Base-by-base conservation (phyloP, 1,140 invertebrate species). In the Listronotus oregonensis region DNA sequence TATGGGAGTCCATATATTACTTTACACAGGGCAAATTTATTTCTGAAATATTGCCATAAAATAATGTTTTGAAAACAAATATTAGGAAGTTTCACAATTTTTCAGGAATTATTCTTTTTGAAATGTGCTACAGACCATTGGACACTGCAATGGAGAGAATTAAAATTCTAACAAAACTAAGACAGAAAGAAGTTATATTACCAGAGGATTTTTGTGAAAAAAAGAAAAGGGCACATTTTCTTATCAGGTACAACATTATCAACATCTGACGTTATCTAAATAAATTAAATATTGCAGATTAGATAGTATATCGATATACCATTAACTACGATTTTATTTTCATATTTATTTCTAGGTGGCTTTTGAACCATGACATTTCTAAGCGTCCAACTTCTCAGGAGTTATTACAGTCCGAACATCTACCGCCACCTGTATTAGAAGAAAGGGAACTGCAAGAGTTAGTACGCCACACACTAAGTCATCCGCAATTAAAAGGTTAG, bases 31-130 rank as follows among this genome's bases (percentile, higher is more conserved):
- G 5, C 1, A 27, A 27, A 27, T 27, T 1, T 3, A 27, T 27
- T 27, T 27, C 21, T 27, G 5, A 27, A 27, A 27, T 27, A 27
- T 27, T 27, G n/a, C n/a, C n/a, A 27, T 3, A 27, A 27, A 27
- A 27, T 27, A 3, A 5, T 27, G 21, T 27, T 27, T 27, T 27
- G 5, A 27, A 3, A 27, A 27, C 1, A 27, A 27, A 27, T 27
- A 27, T 3, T 3, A 27, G 21, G 1, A 27, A 27, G 21, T 27
- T 3, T 27, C 21, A 5, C 21, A 27, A 3, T 6, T 58, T 84
- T 0, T 80, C 94, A 27, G 93, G 94, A 11, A 91, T 96, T n/a
- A 95, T 96, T 60, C 84, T 96, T 55, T 96, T 96, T 78, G 94
- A 96, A 83, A 98, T 99, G 96, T 94, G 90, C 71, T 92, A 94